Evolutionary conservation across 1,140 invertebrate genomes (phyloP), one percentile per base, ranked within the genome.

Genomic region (Mactra quadrangularis): DNA sequence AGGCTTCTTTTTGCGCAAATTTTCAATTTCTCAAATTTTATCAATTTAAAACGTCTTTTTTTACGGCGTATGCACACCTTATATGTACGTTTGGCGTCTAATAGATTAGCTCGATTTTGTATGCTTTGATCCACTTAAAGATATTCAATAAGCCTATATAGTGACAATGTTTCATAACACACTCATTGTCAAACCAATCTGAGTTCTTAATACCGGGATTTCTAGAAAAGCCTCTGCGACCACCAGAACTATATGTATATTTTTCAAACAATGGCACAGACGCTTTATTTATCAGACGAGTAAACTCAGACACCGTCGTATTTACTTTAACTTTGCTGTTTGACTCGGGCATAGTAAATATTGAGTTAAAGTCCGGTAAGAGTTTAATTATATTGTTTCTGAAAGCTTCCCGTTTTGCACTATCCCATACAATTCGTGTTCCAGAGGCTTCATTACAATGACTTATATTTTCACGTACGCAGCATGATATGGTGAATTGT

Each of bases 21-120:
- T 68, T 47, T 68, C 64, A 9, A 68, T 15, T 25, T 25, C 38
- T 68, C 29, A 19, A 22, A 68, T 22, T 62, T 62, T 62, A 7
- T 35, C 6, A 35, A 35, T 35, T 4, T 35, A 29, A 19, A 9
- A 62, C 4, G 7, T 62, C 11, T 9, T 29, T 4, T 7, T 4
- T 7, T 27, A 7, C 22, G 27, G 7, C 11, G 33, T 62, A 19
- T 35, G 6, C n/a, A 22, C 3, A n/a, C 31, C 1, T 35, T 62
- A n/a, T 62, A 62, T 1, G 17, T 27, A 11, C 31, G n/a, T n/a
- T 62, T 62, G 19, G 2, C 4, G 7, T 6, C n/a, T n/a, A 62
- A 6, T 22, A 62, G 19, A 38, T 62, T 35, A 6, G 7, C 3
- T 35, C 59, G 15, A 62, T 62, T 62, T 35, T 62, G n/a, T 62